phyloP scores from a whole-genome alignment of 2,888 invertebrate genomes.

The Omphaloscelis lunosa region DNA sequence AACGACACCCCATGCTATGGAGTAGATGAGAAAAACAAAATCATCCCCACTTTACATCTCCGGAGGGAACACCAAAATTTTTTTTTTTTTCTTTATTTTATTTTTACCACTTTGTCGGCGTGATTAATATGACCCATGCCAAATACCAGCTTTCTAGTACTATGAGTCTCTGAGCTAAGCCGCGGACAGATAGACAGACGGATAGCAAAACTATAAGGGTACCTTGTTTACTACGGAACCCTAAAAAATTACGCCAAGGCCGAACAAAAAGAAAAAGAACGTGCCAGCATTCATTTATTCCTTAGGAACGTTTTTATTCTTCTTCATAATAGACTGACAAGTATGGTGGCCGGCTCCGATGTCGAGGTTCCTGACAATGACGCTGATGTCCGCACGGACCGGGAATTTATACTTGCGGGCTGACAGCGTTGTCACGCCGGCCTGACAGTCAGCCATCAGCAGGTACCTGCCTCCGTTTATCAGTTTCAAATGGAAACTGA shows the following conservation, averaged over 20 bases:
- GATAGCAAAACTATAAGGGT: no score
- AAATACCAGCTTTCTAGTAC: no score
- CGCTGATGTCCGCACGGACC: constrained; percentile 71
- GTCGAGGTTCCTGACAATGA: constrained; percentile 65
- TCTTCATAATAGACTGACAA: constrained; percentile 72
- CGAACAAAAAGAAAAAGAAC: neutral
- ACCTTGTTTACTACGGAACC: no score
- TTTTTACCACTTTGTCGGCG: no score
- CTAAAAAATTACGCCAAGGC: neutral
- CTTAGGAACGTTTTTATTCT: constrained; percentile 65
- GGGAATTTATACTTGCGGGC: constrained; percentile 63
- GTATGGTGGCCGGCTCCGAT: constrained; percentile 76
- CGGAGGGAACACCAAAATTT: no score
- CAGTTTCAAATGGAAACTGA: constrained; percentile 81
- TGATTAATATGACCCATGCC: no score
- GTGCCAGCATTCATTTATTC: constrained; percentile 17
- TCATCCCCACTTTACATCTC: no score
- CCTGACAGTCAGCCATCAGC: constrained; percentile 79
- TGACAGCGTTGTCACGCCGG: constrained; percentile 72
- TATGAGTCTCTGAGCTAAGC: no score
- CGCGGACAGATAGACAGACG: no score
- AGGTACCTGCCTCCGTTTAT: constrained; percentile 76
- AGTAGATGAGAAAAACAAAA: no score
- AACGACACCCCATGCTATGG: no score
- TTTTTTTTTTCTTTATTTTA: no score